Base-by-base conservation (phyloP, 2,888 invertebrate genomes). In the Cantharis flavilabris region DNA sequence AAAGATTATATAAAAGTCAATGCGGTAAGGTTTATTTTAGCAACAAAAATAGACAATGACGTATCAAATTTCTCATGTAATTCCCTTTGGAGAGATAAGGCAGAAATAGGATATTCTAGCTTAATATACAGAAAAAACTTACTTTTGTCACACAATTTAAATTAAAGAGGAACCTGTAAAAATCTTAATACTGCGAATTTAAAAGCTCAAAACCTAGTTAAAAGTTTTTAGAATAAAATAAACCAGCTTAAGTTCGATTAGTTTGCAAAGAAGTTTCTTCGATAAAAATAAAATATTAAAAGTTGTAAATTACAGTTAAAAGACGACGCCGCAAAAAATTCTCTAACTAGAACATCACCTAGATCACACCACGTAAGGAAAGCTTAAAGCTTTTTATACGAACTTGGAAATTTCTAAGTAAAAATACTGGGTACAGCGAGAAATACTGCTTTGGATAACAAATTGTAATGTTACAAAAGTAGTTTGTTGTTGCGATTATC, bases 1-100 rank as follows among this genome's bases (percentile, higher is more conserved):
- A 26, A 49, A 30, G 69, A 73, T 73, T 73, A 73, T 67, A 73
- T 10, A 62, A 65, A 23, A 69, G 67, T 20, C n/a, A 5, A 49
- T 67, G 69, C 49, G 9, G 30, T 16, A 62, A 49, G 67, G 62
- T 23, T 69, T 14, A 62, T 73, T 67, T 26, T 49, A 9, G 11
- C 67, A 62, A 67, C 13, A 67, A 30, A 49, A 73, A 73, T 67
- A 20, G 67, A 69, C 73, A 73, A 62, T 69, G 73, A 73, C 73
- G 67, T 62, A 49, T 73, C 67, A 73, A 73, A 73, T 69, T 33
- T 69, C 67, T 16, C 26, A 14, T 64, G 16, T 67, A 72, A 67
- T 67, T 67, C 72, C 33, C 65, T 30, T 18, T 67, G 72, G 71
- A 72, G 33, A 30, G 64, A 67, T 67, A 67, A 26, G 20, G n/a